Evolutionary conservation across 2,113 vertebrate species (phyloP), one percentile per base, ranked within the genome.

Genomic region (Piliocolobus tephrosceles): DNA sequence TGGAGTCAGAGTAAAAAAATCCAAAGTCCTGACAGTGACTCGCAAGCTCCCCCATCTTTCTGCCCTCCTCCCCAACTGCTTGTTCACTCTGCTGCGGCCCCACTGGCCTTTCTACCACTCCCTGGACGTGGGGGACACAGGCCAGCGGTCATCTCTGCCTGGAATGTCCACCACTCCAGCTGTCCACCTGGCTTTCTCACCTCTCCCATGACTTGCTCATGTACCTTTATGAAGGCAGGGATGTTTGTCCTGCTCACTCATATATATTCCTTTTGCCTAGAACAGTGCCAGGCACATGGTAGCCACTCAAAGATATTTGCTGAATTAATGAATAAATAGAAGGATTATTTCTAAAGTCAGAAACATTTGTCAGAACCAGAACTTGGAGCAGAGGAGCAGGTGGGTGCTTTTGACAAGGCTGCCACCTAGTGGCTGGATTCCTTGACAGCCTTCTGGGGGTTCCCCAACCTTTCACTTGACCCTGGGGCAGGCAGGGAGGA

Each of bases 371-470:
- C 55, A 68, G 35, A 68, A 32, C 3, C 17, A 1, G 50, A 43
- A 45, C 23, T 5, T 5, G 61, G 27, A 40, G 72, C 35, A 6
- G 5, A 52, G 1, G 0, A 3, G 17, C 9, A 18, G 16, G 1
- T 40, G 27, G 9, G 23, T 55, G 47, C 22, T 52, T 38, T 81
- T 43, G 76, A 81, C 45, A 66, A 94, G 81, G 66, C 88, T 95
- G 94, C 95, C 97, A 90, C 72, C 97, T 96, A 43, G 91, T 91
- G 94, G 91, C n/a, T 6, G 30, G 23, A 38, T 25, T 84, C 14
- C 70, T 32, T 43, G 9, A n/a, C 8, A n/a, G 80, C 32, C 47
- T 25, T n/a, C 20, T 14, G 30, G 64, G 6, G 8, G 0, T 5
- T 66, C 22, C 25, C 1, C 5, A 4, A 72, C 6, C 9, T 72